These are phyloP conservation scores for Aphaenogaster floridana DNA, from an alignment of 1,140 invertebrate genomes.

Conservation along the genomic window DNA sequence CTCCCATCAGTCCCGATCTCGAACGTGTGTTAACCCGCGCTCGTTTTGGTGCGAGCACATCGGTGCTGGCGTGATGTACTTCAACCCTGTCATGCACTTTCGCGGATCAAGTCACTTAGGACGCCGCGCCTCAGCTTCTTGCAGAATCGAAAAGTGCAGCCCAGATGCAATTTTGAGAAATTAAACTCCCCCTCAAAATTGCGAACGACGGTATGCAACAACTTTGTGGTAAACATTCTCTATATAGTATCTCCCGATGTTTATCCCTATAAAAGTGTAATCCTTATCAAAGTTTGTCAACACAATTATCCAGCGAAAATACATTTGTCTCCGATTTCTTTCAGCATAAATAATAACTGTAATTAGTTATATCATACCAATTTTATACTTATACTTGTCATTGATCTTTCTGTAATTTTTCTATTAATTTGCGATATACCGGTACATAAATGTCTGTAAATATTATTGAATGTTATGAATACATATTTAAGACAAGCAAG, in stretches of 20 bases:
- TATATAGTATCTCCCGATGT: not conserved
- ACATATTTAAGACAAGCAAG: not conserved
- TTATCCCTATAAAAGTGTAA: not conserved
- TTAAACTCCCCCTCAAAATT: not conserved
- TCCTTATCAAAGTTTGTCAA: not conserved
- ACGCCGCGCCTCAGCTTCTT: not conserved
- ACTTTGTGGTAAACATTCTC: not conserved
- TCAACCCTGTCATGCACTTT: conserved; percentile 33
- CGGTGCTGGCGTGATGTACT: conserved; percentile 1
- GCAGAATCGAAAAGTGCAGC: conserved; percentile 7
- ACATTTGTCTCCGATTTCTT: not conserved
- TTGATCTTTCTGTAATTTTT: not conserved
- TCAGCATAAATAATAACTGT: not conserved
- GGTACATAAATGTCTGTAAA: not conserved
- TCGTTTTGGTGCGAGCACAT: conserved; percentile 44
- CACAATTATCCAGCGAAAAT: not conserved
- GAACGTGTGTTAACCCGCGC: conserved; percentile 46
- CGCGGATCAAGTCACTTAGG: not conserved
- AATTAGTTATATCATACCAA: not conserved
- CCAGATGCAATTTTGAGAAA: conserved; percentile 15
- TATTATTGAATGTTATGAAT: not conserved
- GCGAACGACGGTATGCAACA: not conserved
- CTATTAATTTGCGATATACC: not conserved
- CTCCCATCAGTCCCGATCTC: conserved; percentile 64
- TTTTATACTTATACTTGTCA: not conserved